A percentile compares a stretch with the other conserved stretches of the same genome.
These are phyloP conservation scores for Proterorhinus semilunaris DNA, from an alignment of 2,113 vertebrate species.

Conservation along the genomic window DNA sequence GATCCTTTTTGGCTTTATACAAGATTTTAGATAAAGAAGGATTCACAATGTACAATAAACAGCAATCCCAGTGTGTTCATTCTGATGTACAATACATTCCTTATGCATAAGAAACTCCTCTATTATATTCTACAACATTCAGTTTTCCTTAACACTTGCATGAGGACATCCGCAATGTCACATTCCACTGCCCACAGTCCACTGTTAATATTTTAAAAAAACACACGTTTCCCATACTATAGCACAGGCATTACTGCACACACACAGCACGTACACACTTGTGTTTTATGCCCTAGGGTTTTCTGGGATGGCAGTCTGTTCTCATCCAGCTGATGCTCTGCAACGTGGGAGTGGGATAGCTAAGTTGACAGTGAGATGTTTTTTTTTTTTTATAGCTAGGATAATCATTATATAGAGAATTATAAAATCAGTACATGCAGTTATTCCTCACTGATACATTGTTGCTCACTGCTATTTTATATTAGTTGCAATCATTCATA, in stretches of 20 bases:
- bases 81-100: background rate
- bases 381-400: background rate
- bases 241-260: slow-evolving; percentile 17
- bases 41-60: background rate
- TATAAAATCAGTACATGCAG: background rate
- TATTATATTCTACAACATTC: background rate
- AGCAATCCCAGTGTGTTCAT: background rate
- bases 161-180: background rate
- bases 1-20: too few relatives aligned
- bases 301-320: slow-evolving; percentile 46
- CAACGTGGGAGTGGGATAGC: background rate
- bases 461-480: background rate
- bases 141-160: background rate
- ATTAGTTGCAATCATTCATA: too few relatives aligned
- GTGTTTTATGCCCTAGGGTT: slow-evolving; percentile 35
- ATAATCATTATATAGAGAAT: background rate
- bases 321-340: slow-evolving; percentile 63
- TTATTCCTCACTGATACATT: background rate
- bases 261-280: slow-evolving; percentile 6
- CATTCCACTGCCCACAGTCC: background rate
- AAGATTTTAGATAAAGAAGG: too few relatives aligned
- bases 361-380: background rate
- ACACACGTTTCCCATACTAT: slow-evolving; percentile 5
- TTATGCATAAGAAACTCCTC: background rate
- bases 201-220: slow-evolving; percentile 9